Evolutionary conservation across 2,888 invertebrate genomes (phyloP), one percentile per base, ranked within the genome.

Genomic region (Drosophila parthenogenetica): DNA sequence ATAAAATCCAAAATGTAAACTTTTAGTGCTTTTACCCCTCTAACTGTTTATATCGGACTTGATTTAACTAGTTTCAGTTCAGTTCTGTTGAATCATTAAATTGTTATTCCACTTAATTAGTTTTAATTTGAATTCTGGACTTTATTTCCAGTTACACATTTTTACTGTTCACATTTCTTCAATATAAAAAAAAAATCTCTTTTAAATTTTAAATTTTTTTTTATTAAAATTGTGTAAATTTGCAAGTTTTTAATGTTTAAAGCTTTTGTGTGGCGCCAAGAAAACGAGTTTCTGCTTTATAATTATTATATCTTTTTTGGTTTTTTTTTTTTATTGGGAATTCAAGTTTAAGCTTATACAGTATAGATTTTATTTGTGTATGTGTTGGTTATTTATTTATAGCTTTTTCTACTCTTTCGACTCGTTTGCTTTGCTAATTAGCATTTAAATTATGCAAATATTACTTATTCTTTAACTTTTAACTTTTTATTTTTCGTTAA

Each of bases 401-500:
- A 66, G 58, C 67, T 57, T 57, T n/a, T 69, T 73, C 49, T 40
- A 63, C 50, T 32, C 40, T 65, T 53, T 65, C 45, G 25, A 72
- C 43, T 76, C 16, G 51, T 64, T 61, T 50, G 58, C 48, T 48
- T 51, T 50, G 58, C 77, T 83, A 71, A 87, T 89, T 84, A 81
- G 76, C 87, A 78, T 84, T 87, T 70, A 69, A 89, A 84, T 84
- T 89, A 89, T 84, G 87, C 84, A 87, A 84, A 84, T 76, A 89
- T 84, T 66, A 78, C 63, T 86, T 65, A 46, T 65, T 43, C 37
- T 25, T 32, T 16, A 35, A 17, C 48, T 69, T 39, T 63, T 19
- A 40, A 42, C 50, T 32, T 11, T 51, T 61, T 16, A 43, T 42
- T 48, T 53, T 53, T 62, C 37, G 5, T 19, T 19, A 5, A 54